These are phyloP conservation scores for Eulemur rufifrons DNA, from an alignment of 2,113 vertebrate species.

Conservation along the genomic window DNA sequence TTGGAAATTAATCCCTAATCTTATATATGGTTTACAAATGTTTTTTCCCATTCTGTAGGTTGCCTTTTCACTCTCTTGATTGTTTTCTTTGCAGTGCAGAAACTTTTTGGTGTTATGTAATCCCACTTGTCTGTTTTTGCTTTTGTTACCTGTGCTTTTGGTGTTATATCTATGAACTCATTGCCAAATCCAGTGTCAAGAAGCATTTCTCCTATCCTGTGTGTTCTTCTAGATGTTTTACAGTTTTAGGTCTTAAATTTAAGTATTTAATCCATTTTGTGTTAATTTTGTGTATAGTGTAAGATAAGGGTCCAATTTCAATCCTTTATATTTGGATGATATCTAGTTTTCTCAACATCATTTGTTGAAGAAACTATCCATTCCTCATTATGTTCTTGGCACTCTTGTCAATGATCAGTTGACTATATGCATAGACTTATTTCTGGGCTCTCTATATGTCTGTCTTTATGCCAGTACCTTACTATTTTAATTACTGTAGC, in stretches of 20 bases:
- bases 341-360: neutral
- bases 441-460: neutral
- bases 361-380: neutral
- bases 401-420: neutral
- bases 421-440: neutral
- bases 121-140: neutral
- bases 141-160: neutral
- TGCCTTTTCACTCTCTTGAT: neutral
- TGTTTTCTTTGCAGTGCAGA: neutral
- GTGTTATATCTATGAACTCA: neutral
- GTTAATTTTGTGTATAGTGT: neutral
- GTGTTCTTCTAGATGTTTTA: neutral
- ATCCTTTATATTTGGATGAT: neutral
- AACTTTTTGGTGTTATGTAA: neutral
- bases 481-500: neutral
- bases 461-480: neutral
- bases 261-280: neutral
- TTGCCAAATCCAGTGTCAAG: neutral
- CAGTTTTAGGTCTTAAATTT: neutral
- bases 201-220: neutral
- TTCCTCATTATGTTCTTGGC: neutral
- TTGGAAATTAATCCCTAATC: neutral
- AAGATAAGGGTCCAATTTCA: neutral
- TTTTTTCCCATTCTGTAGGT: neutral
- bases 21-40: neutral